Percentiles rank a stretch among this genome's conserved stretches.
phyloP scores from a whole-genome alignment of 1,140 invertebrate species.

The Nephila pilipes region DNA sequence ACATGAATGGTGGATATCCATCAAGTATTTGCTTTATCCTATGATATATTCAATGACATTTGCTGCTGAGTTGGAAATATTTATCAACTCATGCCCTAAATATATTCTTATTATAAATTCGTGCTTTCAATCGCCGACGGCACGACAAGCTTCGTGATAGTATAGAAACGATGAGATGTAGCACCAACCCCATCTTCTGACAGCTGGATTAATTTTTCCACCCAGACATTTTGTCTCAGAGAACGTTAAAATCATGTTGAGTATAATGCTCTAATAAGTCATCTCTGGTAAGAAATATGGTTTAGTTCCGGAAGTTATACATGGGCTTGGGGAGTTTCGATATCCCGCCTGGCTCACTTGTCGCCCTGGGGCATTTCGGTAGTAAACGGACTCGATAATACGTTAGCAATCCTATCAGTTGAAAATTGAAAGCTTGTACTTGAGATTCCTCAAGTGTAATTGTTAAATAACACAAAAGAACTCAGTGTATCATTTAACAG shows the following conservation, averaged over 20 bases:
- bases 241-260: constrained; percentile 40
- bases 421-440: no score
- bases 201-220: constrained; percentile 13
- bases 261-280: constrained; percentile 37
- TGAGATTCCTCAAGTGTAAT: no score
- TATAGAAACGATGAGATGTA: neutral
- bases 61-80: no score
- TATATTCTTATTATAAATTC: no score
- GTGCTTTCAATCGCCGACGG: no score
- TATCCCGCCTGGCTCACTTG: neutral
- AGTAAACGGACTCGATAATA: neutral
- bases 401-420: neutral
- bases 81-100: no score
- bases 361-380: neutral
- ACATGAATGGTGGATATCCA: no score
- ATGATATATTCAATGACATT: no score
- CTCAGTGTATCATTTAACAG: no score
- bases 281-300: constrained; percentile 14
- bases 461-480: no score
- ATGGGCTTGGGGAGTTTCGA: neutral
- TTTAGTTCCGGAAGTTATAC: neutral
- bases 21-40: no score
- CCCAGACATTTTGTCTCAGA: constrained; percentile 23
- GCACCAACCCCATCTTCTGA: neutral
- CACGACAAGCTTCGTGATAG: neutral